These are phyloP conservation scores for Synanthedon tipuliformis DNA, from an alignment of 2,888 invertebrate genomes.

Conservation along the genomic window DNA sequence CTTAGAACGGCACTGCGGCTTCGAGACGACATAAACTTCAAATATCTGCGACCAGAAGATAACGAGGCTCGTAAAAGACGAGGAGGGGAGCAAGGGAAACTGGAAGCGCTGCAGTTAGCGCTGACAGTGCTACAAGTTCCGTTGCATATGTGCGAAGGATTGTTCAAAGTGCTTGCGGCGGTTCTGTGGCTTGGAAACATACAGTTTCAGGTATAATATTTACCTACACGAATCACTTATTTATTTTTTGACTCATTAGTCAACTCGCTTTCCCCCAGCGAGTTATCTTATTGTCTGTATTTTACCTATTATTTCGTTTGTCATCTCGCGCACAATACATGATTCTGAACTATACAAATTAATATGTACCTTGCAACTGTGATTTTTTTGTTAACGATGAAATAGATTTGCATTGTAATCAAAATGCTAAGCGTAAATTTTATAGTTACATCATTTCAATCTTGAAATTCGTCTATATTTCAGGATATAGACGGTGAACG, in stretches of 20 bases:
- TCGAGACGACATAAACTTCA: conserved; percentile 80
- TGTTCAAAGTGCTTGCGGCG: conserved; percentile 88
- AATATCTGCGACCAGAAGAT: conserved; percentile 86
- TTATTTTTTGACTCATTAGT: not conserved
- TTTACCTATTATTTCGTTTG: not conserved
- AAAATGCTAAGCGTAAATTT: no score
- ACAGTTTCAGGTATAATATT: conserved; percentile 73
- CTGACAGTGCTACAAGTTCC: conserved; percentile 91
- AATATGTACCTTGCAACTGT: no score
- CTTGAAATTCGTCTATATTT: no score
- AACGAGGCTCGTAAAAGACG: conserved; percentile 59
- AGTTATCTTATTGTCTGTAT: conserved; percentile 1
- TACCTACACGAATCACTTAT: not conserved
- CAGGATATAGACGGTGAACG: conserved; percentile 89
- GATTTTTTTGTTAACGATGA: not conserved
- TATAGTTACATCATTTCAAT: no score
- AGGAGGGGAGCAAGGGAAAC: conserved; percentile 61
- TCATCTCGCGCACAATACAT: no score
- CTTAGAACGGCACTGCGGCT: conserved; percentile 80
- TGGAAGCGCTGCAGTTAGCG: conserved; percentile 88
- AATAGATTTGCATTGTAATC: no score
- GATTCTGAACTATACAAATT: not conserved
- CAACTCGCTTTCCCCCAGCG: no score
- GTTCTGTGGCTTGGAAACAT: conserved; percentile 93
- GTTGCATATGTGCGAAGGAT: conserved; percentile 86